Evolutionary conservation across 1,140 invertebrate species (phyloP).

Genomic region (Drosophila virilis): DNA sequence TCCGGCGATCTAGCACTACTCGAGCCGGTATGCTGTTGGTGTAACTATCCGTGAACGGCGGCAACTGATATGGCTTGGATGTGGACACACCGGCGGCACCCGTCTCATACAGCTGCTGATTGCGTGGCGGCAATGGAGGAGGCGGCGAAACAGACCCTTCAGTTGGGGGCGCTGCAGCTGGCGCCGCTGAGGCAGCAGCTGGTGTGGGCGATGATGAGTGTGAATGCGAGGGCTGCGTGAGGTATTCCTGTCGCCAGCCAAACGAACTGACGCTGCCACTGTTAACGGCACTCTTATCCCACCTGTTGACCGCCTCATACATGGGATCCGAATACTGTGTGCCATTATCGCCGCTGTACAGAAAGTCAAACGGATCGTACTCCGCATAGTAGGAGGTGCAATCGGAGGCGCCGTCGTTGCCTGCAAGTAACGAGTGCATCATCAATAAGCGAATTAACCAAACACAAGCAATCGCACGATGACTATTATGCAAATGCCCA

Average conservation of each 20-base stretch:
- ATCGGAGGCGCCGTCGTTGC: conserved; percentile 77
- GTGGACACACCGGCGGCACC: conserved; percentile 1
- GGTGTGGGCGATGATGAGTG: conserved; percentile 21
- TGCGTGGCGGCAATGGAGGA: conserved; percentile 86
- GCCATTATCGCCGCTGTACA: conserved; percentile 89
- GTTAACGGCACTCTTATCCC: conserved; percentile 85
- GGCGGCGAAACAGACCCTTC: conserved; percentile 64
- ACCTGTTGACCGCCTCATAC: conserved; percentile 90
- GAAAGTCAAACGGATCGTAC: conserved; percentile 94
- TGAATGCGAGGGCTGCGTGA: conserved; percentile 22
- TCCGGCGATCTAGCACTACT: conserved; percentile 84
- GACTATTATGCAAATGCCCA: conserved; percentile 63
- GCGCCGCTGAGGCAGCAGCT: neutral
- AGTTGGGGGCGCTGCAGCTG: neutral
- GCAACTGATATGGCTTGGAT: conserved; percentile 18
- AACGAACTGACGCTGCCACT: conserved; percentile 85
- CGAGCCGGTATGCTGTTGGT: conserved; percentile 73
- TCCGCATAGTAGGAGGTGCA: conserved; percentile 91
- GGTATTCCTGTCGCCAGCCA: conserved; percentile 85
- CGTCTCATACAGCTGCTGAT: conserved; percentile 69
- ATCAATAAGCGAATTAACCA: conserved; percentile 47
- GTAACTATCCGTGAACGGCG: conserved; percentile 73
- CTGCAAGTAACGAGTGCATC: conserved; percentile 82
- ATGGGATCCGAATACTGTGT: conserved; percentile 91
- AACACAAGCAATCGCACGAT: conserved; percentile 37